Conservation (phyloP, 2,797 vertebrate genomes). For the Sebastes kiyomatsui region DNA sequence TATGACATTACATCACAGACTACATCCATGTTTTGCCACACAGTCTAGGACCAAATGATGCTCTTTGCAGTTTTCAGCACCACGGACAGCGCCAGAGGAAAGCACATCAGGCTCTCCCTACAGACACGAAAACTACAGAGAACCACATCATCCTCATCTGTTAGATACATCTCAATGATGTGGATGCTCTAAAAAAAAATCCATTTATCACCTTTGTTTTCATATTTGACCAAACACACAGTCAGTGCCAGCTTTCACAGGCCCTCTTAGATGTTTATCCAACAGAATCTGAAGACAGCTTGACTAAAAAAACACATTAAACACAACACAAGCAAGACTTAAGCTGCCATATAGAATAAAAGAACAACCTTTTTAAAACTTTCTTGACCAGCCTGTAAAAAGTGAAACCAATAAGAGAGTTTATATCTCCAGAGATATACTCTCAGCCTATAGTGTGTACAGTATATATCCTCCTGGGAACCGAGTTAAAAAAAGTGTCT, state of each 20-base stretch:
- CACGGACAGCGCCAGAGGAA: conserved; percentile 35
- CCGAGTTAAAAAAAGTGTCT: too few relatives aligned
- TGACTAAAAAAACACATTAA: neutral
- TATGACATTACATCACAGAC: neutral
- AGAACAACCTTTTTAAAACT: conserved; percentile 23
- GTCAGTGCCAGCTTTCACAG: neutral
- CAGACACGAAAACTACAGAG: neutral
- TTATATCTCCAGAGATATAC: neutral
- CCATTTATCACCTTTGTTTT: neutral
- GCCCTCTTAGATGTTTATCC: neutral
- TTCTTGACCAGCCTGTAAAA: conserved; percentile 20
- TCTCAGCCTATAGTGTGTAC: neutral
- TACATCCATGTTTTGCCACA: neutral
- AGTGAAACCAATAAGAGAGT: conserved; percentile 5
- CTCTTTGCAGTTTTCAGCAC: conserved; percentile 53
- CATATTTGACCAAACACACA: neutral
- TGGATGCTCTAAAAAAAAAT: neutral
- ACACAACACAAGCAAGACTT: neutral
- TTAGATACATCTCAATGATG: neutral
- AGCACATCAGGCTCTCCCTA: neutral
- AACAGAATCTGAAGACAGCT: neutral
- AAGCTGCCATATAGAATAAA: neutral
- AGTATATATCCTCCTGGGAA: too few relatives aligned
- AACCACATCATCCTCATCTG: neutral
- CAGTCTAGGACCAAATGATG: neutral